phyloP scores from a whole-genome alignment of 2,888 invertebrate species.

The Megamerina dolium region DNA sequence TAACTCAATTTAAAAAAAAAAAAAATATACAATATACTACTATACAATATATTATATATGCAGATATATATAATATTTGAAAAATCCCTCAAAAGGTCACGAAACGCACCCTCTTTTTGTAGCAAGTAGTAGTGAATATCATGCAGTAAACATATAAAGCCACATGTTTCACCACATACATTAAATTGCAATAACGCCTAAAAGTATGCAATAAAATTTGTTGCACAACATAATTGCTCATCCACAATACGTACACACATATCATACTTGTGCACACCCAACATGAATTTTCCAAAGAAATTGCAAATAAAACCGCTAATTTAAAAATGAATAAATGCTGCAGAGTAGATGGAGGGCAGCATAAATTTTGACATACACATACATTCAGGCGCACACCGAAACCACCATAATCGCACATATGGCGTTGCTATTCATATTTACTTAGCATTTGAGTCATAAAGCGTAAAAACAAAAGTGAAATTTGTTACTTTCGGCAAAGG shows the following conservation, averaged over 20 bases:
- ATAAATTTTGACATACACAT: not conserved
- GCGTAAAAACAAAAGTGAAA: conserved; percentile 31
- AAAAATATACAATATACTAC: not conserved
- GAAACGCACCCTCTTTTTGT: too few relatives aligned
- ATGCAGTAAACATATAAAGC: conserved; percentile 24
- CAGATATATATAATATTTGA: too few relatives aligned
- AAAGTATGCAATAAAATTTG: conserved; percentile 41
- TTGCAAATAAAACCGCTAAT: conserved; percentile 41
- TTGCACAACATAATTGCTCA: conserved; percentile 28
- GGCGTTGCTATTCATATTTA: conserved; percentile 15
- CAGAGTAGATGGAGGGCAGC: not conserved
- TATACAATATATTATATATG: not conserved
- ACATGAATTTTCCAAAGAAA: conserved; percentile 22
- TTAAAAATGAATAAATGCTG: conserved; percentile 18
- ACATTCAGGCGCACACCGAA: not conserved
- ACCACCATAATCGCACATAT: conserved; percentile 22
- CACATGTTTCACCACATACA: conserved; percentile 35
- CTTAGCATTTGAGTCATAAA: too few relatives aligned
- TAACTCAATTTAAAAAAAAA: too few relatives aligned
- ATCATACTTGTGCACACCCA: too few relatives aligned
- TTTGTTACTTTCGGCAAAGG: conserved; percentile 39
- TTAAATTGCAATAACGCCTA: conserved; percentile 41
- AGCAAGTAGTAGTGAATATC: too few relatives aligned
- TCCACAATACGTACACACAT: too few relatives aligned
- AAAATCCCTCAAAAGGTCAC: too few relatives aligned